phyloP scores from a whole-genome alignment of 2,888 invertebrate genomes.

The Cloeon dipterum region DNA sequence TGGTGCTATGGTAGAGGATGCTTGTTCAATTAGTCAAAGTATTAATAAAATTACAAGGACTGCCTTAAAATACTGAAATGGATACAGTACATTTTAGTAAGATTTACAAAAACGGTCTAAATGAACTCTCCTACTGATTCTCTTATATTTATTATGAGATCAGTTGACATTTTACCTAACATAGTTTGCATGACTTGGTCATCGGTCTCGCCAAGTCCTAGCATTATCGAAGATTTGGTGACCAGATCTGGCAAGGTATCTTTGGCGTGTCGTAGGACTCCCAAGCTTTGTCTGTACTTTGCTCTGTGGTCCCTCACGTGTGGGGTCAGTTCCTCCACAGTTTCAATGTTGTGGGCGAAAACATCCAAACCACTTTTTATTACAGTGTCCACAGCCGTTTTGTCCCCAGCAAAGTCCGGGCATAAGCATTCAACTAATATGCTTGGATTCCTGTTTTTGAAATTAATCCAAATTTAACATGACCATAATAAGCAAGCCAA shows the following conservation, averaged over 20 bases:
- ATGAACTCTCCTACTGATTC: background rate
- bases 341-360: slow-evolving; percentile 96
- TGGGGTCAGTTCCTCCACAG: slow-evolving; percentile 74
- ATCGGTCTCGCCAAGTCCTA: slow-evolving; percentile 83
- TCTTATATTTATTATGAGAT: background rate
- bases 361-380: slow-evolving; percentile 77
- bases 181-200: slow-evolving; percentile 67
- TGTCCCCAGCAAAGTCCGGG: slow-evolving; percentile 81
- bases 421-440: slow-evolving; percentile 91
- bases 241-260: slow-evolving; percentile 53
- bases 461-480: slow-evolving; percentile 6
- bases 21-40: too few relatives aligned
- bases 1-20: too few relatives aligned
- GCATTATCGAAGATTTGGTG: slow-evolving; percentile 96
- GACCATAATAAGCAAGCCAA: background rate
- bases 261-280: slow-evolving; percentile 64
- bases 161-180: slow-evolving; percentile 26
- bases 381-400: slow-evolving; percentile 46
- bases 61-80: background rate
- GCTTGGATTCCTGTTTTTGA: slow-evolving; percentile 50
- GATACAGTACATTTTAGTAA: background rate
- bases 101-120: background rate
- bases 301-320: slow-evolving; percentile 87
- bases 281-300: slow-evolving; percentile 71
- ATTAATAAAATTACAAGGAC: too few relatives aligned